Evolutionary conservation across 2,888 invertebrate species (phyloP), one percentile per base, ranked within the genome.

Genomic region (Spodoptera littoralis): DNA sequence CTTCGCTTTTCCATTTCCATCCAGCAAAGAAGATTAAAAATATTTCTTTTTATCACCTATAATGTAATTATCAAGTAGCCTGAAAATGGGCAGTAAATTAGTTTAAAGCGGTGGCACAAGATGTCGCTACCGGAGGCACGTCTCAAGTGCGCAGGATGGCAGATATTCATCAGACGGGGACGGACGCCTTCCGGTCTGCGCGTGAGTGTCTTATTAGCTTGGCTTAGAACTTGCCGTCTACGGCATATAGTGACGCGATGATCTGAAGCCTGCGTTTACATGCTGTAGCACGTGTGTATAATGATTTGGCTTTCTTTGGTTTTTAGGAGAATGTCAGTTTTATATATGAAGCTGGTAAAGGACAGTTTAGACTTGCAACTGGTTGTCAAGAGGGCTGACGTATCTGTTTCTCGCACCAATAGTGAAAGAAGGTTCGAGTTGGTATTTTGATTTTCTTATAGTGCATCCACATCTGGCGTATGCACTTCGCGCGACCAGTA

Each of bases 121-220:
- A 66, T 70, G 80, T 68, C 69, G 71, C 71, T 61, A 75, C 81
- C 79, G 80, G 82, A 79, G 74, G 74, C 79, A 75, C 70, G 62
- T 71, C 59, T 79, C 81, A 79, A 69, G 60, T 46, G 54, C 60
- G 57, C 77, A 70, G 73, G 76, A 72, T 72, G 74, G 77, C 66
- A 80, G 81, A 76, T 77, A 77, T 80, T 72, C 72, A 80, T 82
- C 81, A 81, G 70, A 53, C 65, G 61, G 53, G 68, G 73, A 81
- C 79, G 59, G 68, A 74, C 79, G 76, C 72, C 70, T 82, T 79
- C 81, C 81, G 70, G 59, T 66, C 72, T 60, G 62, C 58, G 60
- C 70, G 65, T 60, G 69, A 68, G 68, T 66, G 65, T 71, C 80
- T 68, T 79, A 78, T 79, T 79, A 79, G 71, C 67, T 24, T 63